These are phyloP conservation scores for Pollenia labialis DNA, from an alignment of 2,888 invertebrate species.

Conservation along the genomic window DNA sequence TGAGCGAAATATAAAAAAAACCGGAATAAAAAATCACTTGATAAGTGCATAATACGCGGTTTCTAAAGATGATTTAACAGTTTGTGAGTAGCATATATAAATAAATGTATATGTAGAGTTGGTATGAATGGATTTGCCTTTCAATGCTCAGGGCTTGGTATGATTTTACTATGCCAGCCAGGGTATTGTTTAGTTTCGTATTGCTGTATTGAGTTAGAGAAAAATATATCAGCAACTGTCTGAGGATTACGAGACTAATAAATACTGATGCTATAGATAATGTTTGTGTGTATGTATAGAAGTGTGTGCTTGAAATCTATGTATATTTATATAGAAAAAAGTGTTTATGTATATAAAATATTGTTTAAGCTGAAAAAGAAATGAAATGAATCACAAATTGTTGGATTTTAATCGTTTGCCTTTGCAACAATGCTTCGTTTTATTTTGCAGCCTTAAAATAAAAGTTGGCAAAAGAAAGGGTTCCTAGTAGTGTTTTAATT, in stretches of 20 bases:
- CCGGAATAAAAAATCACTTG: conserved; percentile 55
- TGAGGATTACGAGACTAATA: conserved; percentile 74
- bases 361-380: conserved; percentile 32
- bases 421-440: conserved; percentile 33
- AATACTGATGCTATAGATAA: conserved; percentile 67
- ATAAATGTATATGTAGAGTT: not conserved
- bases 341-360: conserved; percentile 20
- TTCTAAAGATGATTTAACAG: conserved; percentile 73
- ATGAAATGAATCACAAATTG: conserved; percentile 60
- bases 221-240: conserved; percentile 71
- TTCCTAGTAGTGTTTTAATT: not conserved
- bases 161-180: conserved; percentile 30
- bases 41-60: conserved; percentile 74
- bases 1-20: conserved; percentile 31
- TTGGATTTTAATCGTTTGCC: conserved; percentile 65
- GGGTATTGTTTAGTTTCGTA: conserved; percentile 52
- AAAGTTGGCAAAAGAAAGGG: conserved; percentile 1
- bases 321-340: conserved; percentile 20
- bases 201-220: conserved; percentile 33
- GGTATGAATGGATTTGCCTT: conserved; percentile 35
- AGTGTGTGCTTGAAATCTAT: not conserved
- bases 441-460: conserved; percentile 16
- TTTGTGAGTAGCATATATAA: conserved; percentile 39
- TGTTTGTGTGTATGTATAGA: not conserved
- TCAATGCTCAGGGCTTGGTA: conserved; percentile 29